Base-by-base conservation (phyloP, 2,797 vertebrate species). In the Eupleurogrammus muticus region DNA sequence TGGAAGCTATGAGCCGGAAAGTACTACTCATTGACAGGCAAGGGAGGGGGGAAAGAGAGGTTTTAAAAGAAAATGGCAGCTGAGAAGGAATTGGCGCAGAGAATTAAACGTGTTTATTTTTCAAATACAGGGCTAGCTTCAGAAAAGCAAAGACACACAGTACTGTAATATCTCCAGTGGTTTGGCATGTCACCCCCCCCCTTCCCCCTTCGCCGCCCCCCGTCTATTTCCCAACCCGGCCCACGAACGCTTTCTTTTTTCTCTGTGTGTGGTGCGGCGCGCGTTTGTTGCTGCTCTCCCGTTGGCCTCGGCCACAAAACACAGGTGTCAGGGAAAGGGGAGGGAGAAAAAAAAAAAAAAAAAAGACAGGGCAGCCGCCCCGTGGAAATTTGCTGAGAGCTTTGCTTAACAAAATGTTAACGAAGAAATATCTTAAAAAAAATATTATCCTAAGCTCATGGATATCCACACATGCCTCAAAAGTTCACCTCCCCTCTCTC, bases 361-460 rank as follows among this genome's bases (percentile, higher is more conserved):
- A 73, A 70, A 70, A 60, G 53, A 55, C 12, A 14, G 76, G 53
- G 54, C 65, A 1, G 65, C 36, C 24, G 48, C 69, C 47, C 11
- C 38, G 32, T 76, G 83, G 84, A 91, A 89, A 92, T 89, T 75
- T 83, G 80, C 79, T 1, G 76, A 83, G 82, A 80, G 80, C 86
- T 91, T 91, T 84, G 86, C 87, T 81, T 85, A 86, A 90, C 91
- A 92, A 84, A 87, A 83, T 77, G 84, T 81, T 90, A 28, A 28
- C 28, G 6, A 28, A 28, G n/a, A 28, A 28, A 28, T 28, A 28
- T 28, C 28, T 28, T 28, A 28, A 28, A 28, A 28, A 73, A 75
- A 87, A 88, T 91, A 88, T 91, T 89, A 83, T 86, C 84, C 79
- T 83, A 85, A 92, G 89, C 86, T 85, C 89, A 88, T 86, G 91